Conservation (phyloP, 2,797 vertebrate genomes). For the Siniperca scherzeri region DNA sequence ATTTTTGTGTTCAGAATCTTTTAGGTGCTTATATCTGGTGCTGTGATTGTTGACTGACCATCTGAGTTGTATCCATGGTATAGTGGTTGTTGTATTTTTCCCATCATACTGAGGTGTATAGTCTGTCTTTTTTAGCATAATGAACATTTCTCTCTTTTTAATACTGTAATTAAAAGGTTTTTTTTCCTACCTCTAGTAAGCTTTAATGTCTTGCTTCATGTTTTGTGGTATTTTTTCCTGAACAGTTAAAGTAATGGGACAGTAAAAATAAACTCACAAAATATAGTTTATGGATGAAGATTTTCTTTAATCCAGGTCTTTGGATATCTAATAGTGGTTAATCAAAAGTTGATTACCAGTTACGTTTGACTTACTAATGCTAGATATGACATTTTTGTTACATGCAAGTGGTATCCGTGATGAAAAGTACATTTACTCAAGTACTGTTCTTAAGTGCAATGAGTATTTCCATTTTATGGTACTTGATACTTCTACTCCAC, state of each 20-base stretch:
- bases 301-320: neutral
- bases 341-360: neutral
- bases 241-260: neutral
- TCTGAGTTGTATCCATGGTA: constrained; percentile 1
- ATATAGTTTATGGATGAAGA: neutral
- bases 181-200: neutral
- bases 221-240: constrained; percentile 1
- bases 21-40: constrained; percentile 5
- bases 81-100: neutral
- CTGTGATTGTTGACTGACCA: constrained; percentile 32
- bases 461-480: neutral
- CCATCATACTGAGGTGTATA: neutral
- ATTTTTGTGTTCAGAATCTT: constrained; percentile 17
- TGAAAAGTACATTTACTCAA: neutral
- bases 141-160: neutral
- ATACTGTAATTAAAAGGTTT: constrained; percentile 44
- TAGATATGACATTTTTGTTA: neutral
- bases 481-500: neutral
- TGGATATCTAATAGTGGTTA: neutral
- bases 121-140: neutral
- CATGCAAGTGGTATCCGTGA: neutral
- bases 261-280: neutral
- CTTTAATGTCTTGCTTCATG: neutral
- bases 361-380: neutral
- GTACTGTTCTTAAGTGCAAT: neutral